Percentiles rank a stretch among this genome's conserved stretches.
Conservation (phyloP, 1,140 invertebrate genomes). For the Sweltsa coloradensis region DNA sequence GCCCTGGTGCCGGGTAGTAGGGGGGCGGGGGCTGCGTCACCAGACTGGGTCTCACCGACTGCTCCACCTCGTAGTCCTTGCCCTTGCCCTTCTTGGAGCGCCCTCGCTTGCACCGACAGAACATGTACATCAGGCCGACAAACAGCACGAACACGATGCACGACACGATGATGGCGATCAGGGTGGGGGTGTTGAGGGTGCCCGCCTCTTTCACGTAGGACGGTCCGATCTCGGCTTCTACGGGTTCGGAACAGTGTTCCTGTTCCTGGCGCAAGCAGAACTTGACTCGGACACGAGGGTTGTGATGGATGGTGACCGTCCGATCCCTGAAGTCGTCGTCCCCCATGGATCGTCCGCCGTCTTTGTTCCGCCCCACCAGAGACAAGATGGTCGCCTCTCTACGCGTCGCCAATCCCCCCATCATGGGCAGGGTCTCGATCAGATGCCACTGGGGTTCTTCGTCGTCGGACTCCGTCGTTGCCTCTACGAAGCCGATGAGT, state of each 20-base stretch:
- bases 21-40: slow-evolving; percentile 71
- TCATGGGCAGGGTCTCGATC: slow-evolving; percentile 51
- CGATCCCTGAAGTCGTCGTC: slow-evolving; percentile 33
- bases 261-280: slow-evolving; percentile 63
- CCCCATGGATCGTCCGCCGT: slow-evolving; percentile 32
- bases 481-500: slow-evolving; percentile 57
- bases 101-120: slow-evolving; percentile 73
- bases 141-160: slow-evolving; percentile 69
- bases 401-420: slow-evolving; percentile 52
- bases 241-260: slow-evolving; percentile 70
- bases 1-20: slow-evolving; percentile 67
- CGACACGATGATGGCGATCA: slow-evolving; percentile 69
- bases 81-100: slow-evolving; percentile 68
- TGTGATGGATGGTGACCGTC: slow-evolving; percentile 16
- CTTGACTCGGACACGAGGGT: slow-evolving; percentile 55
- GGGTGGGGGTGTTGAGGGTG: slow-evolving; percentile 56
- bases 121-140: slow-evolving; percentile 61
- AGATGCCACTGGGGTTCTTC: slow-evolving; percentile 49
- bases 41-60: slow-evolving; percentile 57
- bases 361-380: slow-evolving; percentile 8
- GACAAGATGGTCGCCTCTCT: slow-evolving; percentile 40
- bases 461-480: slow-evolving; percentile 26
- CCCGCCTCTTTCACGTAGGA: slow-evolving; percentile 66
- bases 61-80: slow-evolving; percentile 84
- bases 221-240: slow-evolving; percentile 65